These are phyloP conservation scores for Enteromius viviparus DNA, from an alignment of 2,797 vertebrate species.

Conservation along the genomic window DNA sequence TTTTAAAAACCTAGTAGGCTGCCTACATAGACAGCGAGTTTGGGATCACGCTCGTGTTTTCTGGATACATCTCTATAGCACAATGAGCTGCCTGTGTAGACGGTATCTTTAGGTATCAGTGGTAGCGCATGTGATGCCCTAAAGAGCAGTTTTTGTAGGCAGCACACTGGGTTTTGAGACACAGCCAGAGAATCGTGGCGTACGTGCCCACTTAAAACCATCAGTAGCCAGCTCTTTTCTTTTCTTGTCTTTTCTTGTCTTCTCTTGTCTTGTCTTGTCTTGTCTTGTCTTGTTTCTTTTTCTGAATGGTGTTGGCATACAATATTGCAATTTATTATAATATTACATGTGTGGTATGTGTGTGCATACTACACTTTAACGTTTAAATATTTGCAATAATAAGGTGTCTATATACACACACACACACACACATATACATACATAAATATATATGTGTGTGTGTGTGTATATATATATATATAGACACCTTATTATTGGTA, in stretches of 20 bases:
- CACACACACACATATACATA: no score
- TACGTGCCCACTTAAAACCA: slow-evolving; percentile 33
- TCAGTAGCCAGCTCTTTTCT: neutral
- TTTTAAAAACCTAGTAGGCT: neutral
- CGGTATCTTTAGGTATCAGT: neutral
- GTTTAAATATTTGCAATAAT: neutral
- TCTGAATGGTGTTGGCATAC: neutral
- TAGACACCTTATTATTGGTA: no score
- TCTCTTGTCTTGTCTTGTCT: neutral
- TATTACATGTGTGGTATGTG: neutral
- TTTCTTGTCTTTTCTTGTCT: neutral
- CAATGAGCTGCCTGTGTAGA: neutral
- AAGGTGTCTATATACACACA: neutral
- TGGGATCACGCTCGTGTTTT: neutral
- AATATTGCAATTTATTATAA: neutral
- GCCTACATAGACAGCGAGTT: neutral
- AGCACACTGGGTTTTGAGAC: neutral
- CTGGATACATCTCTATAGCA: neutral
- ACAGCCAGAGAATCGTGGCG: slow-evolving; percentile 28
- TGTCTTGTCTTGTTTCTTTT: neutral
- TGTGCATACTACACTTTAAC: neutral
- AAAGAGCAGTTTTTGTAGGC: neutral
- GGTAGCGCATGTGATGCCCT: neutral
- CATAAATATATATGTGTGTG: no score
- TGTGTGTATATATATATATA: neutral